Conservation (phyloP, 2,797 vertebrate species). For the Onychomys arenicola region DNA sequence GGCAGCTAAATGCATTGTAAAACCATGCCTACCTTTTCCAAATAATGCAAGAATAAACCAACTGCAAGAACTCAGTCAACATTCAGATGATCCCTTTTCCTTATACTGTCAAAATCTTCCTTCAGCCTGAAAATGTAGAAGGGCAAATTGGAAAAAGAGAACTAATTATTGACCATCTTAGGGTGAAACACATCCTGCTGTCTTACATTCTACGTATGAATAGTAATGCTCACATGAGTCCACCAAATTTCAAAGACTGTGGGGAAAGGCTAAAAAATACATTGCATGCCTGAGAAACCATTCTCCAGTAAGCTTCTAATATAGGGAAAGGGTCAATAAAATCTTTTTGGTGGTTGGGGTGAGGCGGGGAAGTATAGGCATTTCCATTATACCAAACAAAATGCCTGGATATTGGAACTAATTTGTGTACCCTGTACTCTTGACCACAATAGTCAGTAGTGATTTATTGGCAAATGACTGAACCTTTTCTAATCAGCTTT, state of each 20-base stretch:
- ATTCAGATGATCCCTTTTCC: not conserved
- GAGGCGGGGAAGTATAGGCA: not conserved
- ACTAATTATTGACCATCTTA: not conserved
- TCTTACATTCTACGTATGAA: not conserved
- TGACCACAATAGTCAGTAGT: not conserved
- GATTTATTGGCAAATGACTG: not conserved
- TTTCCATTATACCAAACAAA: not conserved
- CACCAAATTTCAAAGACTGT: not conserved
- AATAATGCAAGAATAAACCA: not conserved
- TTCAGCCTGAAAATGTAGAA: not conserved
- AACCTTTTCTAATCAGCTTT: not conserved
- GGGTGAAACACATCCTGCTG: not conserved
- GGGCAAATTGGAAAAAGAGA: not conserved
- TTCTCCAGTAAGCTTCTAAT: not conserved
- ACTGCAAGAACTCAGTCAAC: not conserved
- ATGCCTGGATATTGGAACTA: not conserved
- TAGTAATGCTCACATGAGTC: not conserved
- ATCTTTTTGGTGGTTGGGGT: not conserved
- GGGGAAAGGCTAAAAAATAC: not conserved
- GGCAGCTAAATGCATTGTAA: not conserved
- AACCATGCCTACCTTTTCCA: not conserved
- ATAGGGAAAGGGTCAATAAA: not conserved
- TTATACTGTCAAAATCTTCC: not conserved
- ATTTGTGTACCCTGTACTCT: not conserved
- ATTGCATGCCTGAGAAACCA: not conserved